phyloP scores from a whole-genome alignment of 1,140 invertebrate genomes.

The Meteorus sp. region DNA sequence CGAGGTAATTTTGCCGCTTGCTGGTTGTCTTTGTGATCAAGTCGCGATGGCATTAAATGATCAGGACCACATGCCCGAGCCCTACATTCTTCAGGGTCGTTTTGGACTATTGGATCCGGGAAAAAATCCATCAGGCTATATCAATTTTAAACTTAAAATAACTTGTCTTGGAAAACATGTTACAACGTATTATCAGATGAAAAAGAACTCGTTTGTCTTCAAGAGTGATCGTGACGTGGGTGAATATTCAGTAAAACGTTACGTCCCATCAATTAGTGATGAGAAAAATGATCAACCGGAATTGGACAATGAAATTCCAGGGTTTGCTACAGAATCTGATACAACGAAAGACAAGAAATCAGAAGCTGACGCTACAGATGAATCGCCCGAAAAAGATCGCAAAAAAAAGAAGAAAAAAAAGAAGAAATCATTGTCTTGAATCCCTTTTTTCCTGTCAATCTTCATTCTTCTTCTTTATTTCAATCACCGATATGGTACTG shows the following conservation, averaged over 20 bases:
- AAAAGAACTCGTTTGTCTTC: constrained; percentile 35
- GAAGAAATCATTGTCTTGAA: constrained; percentile 1
- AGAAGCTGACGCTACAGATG: constrained; percentile 5
- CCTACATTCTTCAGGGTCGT: constrained; percentile 41
- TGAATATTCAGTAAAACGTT: constrained; percentile 37
- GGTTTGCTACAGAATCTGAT: background rate
- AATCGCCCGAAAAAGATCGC: constrained; percentile 15
- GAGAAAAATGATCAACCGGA: background rate
- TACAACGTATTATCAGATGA: constrained; percentile 42
- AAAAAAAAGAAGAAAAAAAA: constrained; percentile 15
- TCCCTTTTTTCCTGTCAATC: background rate
- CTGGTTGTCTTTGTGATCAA: constrained; percentile 53
- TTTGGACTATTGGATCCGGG: constrained; percentile 47
- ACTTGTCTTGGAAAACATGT: constrained; percentile 45
- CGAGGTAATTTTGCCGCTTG: constrained; percentile 41
- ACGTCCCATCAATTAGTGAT: constrained; percentile 24
- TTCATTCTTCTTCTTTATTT: background rate
- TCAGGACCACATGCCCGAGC: constrained; percentile 39
- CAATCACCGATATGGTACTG: no score
- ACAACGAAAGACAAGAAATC: constrained; percentile 2
- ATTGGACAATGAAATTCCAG: background rate
- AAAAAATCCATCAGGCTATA: constrained; percentile 41
- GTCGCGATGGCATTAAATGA: constrained; percentile 49
- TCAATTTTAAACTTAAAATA: constrained; percentile 43
- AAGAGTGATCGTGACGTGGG: constrained; percentile 36